Evolutionary conservation across 2,888 invertebrate genomes (phyloP), one percentile per base, ranked within the genome.

Genomic region (Dolomedes plantarius): DNA sequence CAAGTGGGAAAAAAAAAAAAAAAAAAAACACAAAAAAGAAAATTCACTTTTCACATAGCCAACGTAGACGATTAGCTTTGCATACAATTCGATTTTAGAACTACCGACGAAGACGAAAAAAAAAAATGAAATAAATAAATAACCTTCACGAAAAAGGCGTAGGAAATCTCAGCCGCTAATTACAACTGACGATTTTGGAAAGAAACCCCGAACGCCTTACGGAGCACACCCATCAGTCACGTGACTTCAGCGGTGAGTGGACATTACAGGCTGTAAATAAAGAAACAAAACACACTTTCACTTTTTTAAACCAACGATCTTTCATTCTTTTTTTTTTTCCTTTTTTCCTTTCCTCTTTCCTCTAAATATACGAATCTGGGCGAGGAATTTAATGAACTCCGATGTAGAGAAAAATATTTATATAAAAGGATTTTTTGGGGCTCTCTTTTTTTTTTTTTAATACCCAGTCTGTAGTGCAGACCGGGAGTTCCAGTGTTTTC

Each of bases 361-460:
- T 2, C 46, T 16, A 46, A 46, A 46, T 16, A 46, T 76, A 29
- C 19, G 64, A 23, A 31, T 46, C 31, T 46, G 46, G 32, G 65
- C 16, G 39, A 27, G 1, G n/a, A 27, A 29, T 28, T 75, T 81
- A 82, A 83, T 83, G 83, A 76, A 76, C 65, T 23, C 13, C 28
- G 39, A 31, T n/a, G 46, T 6, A 23, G 72, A 72, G 32, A 19
- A 72, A 77, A 77, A 83, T 83, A 83, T 83, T 83, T 83, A 83
- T 77, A 76, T 67, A 72, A 23, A 29, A 83, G 75, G 72, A 77
- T 77, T 83, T 83, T 28, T 50, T 29, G 28, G 28, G 16, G 13
- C 11, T 71, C 19, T 64, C 28, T 69, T 39, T 78, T 39, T 39
- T 16, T 62, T 62, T 62, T 31, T 32, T n/a, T 5, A 9, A 27